Evolutionary conservation across 53 echinoderm and acorn worm genomes (phyloP).

Genomic region (Holothuria leucospilota): DNA sequence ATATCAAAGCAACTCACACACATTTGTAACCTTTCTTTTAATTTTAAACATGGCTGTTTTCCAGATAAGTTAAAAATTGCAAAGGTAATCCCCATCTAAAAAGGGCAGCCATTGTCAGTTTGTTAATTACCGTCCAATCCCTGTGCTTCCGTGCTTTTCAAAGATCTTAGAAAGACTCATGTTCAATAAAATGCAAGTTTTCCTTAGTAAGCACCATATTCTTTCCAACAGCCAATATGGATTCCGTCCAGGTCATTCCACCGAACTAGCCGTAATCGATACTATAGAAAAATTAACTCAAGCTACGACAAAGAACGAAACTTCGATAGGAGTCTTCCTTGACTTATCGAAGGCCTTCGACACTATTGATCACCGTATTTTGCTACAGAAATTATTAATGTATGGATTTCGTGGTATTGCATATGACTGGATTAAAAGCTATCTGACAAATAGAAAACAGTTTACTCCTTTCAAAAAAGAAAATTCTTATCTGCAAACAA

Average conservation of each 20-base stretch:
- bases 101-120: neutral
- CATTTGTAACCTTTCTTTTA: neutral
- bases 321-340: too few relatives aligned
- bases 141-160: neutral
- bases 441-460: neutral
- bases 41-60: neutral
- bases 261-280: neutral
- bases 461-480: neutral
- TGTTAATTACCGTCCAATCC: neutral
- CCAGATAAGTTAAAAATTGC: neutral
- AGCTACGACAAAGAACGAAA: too few relatives aligned
- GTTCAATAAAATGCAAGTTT: neutral
- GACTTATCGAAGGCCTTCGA: too few relatives aligned
- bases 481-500: neutral
- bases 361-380: too few relatives aligned
- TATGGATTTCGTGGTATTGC: neutral
- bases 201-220: slow-evolving; percentile 2
- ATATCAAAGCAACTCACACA: slow-evolving; percentile 10
- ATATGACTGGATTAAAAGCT: neutral
- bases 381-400: too few relatives aligned
- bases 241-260: slow-evolving; percentile 1
- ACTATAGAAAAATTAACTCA: too few relatives aligned
- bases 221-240: neutral
- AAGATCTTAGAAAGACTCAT: slow-evolving; percentile 5
- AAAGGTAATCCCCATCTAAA: neutral